Base-by-base conservation (phyloP, 1,140 invertebrate species). In the Bicyclus anynana region DNA sequence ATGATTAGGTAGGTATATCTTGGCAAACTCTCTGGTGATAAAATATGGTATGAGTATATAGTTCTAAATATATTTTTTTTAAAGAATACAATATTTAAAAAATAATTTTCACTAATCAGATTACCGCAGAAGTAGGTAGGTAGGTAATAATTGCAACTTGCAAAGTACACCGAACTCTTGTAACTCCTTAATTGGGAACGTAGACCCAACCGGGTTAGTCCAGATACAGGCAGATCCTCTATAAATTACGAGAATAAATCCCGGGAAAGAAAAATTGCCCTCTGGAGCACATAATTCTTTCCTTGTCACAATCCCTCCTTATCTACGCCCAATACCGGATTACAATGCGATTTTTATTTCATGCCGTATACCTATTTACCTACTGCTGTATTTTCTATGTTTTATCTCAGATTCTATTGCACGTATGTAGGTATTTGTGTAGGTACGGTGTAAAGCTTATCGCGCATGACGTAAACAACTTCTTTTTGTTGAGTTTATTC, bases 241-340 rank as follows among this genome's bases (percentile, higher is more conserved):
- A 86, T 88, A 88, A 88, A 88, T 88, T 88, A 88, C 85, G 73
- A 64, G 74, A 88, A 88, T 88, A 88, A 88, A 88, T 88, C 85
- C 85, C 72, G 80, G 76, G 77, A 69, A 88, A 86, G 85, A 88
- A 88, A 88, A 88, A 88, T 88, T 86, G 85, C 83, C 83, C 85
- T 86, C 83, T 82, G 77, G 85, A 88, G 85, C 85, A 88, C 85
- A 88, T 88, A 88, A 88, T 88, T 88, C 85, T 88, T 88, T 84
- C 83, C 85, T 88, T 88, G 85, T 88, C 85, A 88, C 85, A 88
- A 80, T 73, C 80, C 77, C 78, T 85, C 85, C 85, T 88, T 88
- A 88, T 88, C 84, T 86, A 68, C 72, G 74, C 68, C 85, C 85
- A 88, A 88, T 88, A 86, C 74, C 80, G 85, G 85, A 88, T 88